Evolutionary conservation across 2,113 vertebrate species (phyloP), one percentile per base, ranked within the genome.

Genomic region (Octodon degus): DNA sequence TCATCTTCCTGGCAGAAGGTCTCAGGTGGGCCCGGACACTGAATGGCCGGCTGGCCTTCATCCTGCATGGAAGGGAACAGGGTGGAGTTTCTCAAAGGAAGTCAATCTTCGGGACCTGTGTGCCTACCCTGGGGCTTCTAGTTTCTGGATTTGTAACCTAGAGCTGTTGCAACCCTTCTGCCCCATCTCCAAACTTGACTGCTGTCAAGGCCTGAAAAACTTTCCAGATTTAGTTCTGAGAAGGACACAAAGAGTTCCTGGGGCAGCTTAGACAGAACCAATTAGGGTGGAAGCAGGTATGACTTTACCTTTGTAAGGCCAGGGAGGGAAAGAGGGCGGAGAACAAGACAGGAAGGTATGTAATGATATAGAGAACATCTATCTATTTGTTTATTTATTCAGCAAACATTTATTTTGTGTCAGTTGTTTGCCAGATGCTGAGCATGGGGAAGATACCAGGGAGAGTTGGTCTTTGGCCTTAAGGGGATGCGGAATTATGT

Each of bases 1-100:
- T 99, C 96, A 96, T 99, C 89, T 99, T 99, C 97, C 98, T 99
- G 70, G 99, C 99, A 0, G 98, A 99, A 83, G 99, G 99, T 91
- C 99, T 99, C 79, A 99, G 99, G 99, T 99, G 96, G 95, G 89
- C 87, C 47, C 11, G 3, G 43, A 40, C 11, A 19, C 55, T 19
- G 34, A 77, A 65, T 2, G 1, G 47, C 55, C 19, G 67, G 22
- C 4, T 25, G 58, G 9, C 16, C 1, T 30, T 60, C 19, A 25
- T 34, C 70, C 47, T 58, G 32, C 65, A 62, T 4, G 85, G 50
- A 12, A 67, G 67, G 65, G 60, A 55, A 27, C 17, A 86, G 58
- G 40, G 1, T 0, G 1, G 79, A 32, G 17, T 63, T 43, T 83
- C 50, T 74, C 50, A 10, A 47, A 85, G 85, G 93, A 82, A 62